Percentiles rank a stretch among this genome's conserved stretches.
Conservation (phyloP, 1,140 invertebrate genomes). For the Macrostomum lignano region DNA sequence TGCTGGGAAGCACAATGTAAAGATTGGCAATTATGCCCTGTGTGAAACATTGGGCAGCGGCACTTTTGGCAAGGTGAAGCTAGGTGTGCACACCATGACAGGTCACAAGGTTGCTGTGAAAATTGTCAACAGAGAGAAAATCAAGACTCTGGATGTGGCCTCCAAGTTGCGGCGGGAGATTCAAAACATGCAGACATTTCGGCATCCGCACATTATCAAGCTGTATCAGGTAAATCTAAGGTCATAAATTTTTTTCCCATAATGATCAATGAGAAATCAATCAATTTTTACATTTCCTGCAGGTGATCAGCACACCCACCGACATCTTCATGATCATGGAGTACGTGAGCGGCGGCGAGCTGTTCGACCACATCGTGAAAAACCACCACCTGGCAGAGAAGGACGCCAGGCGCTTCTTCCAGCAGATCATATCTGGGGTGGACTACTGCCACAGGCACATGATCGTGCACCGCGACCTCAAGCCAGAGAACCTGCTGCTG, state of each 20-base stretch:
- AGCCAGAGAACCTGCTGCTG: too few relatives aligned
- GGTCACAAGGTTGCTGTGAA: constrained; percentile 95
- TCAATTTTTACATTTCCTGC: too few relatives aligned
- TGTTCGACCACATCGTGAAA: constrained; percentile 8
- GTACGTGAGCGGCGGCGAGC: constrained; percentile 13
- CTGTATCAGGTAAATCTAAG: constrained; percentile 41
- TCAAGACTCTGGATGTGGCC: constrained; percentile 92
- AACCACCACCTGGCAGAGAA: too few relatives aligned
- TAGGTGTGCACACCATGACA: constrained; percentile 83
- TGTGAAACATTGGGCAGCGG: constrained; percentile 31
- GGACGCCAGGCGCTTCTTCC: too few relatives aligned
- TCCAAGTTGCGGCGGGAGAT: constrained; percentile 93
- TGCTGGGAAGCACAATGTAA: too few relatives aligned
- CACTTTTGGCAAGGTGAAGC: constrained; percentile 35
- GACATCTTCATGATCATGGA: constrained; percentile 22
- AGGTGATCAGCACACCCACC: constrained; percentile 36
- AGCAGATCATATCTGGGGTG: too few relatives aligned
- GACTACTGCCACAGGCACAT: too few relatives aligned
- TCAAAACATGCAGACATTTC: constrained; percentile 87
- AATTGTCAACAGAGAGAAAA: constrained; percentile 89
- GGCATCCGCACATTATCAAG: constrained; percentile 99
- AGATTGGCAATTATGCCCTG: constrained; percentile 33
- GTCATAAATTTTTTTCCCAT: too few relatives aligned
- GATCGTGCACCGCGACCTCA: too few relatives aligned
- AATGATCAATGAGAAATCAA: too few relatives aligned